Percentiles rank a stretch among this genome's conserved stretches.
phyloP scores from a whole-genome alignment of 1,140 invertebrate species.

The Chionoecetes opilio region DNA sequence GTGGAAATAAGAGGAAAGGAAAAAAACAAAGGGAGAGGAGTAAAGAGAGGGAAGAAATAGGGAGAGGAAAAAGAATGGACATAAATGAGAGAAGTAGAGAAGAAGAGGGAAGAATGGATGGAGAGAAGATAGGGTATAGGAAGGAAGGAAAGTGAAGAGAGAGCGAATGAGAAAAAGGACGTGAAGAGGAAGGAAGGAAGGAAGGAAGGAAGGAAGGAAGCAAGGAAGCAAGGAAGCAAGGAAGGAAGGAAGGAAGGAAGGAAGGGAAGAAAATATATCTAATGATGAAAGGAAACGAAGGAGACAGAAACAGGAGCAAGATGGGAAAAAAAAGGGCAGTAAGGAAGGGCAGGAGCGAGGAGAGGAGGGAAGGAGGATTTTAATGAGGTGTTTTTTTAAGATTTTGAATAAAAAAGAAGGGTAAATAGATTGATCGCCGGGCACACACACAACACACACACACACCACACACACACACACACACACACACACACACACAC shows the following conservation, averaged over 20 bases:
- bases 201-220: background rate
- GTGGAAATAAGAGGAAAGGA: too few relatives aligned
- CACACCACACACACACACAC: constrained; percentile 58
- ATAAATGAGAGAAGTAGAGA: too few relatives aligned
- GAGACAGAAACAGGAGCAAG: background rate
- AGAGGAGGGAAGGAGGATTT: background rate
- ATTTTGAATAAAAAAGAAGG: background rate
- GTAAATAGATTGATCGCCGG: background rate
- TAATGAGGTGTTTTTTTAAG: background rate
- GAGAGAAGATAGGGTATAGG: background rate
- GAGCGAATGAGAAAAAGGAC: background rate
- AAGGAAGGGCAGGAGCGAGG: background rate
- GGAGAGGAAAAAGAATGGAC: too few relatives aligned
- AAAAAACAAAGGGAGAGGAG: too few relatives aligned
- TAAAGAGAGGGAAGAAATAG: too few relatives aligned
- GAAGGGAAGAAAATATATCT: background rate
- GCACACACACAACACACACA: constrained; percentile 47
- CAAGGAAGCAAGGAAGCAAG: background rate
- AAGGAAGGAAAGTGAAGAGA: too few relatives aligned
- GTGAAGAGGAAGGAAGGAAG: background rate
- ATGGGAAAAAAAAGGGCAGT: background rate
- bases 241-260: background rate
- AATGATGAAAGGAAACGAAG: background rate
- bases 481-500: constrained; percentile 61
- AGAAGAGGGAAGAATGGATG: background rate